A percentile compares a stretch with the other conserved stretches of the same genome.
Evolutionary conservation across 2,113 vertebrate species (phyloP).

Genomic region (Sarotherodon lohbergeri): DNA sequence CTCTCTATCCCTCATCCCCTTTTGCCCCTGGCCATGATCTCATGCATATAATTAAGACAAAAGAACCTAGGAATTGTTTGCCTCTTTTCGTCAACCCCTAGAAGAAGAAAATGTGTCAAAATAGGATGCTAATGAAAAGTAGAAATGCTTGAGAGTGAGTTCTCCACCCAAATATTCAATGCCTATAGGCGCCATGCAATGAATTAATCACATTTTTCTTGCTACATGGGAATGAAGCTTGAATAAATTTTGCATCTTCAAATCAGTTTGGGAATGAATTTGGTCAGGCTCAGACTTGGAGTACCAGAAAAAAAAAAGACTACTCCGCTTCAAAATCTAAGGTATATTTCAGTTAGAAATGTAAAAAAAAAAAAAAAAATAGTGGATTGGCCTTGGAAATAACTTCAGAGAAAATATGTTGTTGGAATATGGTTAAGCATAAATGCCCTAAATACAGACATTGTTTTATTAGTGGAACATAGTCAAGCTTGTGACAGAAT

Average conservation of each 20-base stretch:
- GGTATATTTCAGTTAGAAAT: neutral
- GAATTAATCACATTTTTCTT: slow-evolving; percentile 39
- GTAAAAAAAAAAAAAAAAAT: neutral
- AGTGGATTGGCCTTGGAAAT: neutral
- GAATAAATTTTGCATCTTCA: slow-evolving; percentile 45
- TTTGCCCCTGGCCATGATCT: slow-evolving; percentile 43
- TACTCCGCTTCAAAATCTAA: neutral
- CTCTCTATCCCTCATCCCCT: slow-evolving; percentile 12
- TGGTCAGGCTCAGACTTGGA: neutral
- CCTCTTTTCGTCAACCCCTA: slow-evolving; percentile 39
- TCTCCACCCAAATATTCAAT: slow-evolving; percentile 26
- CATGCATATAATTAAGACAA: slow-evolving; percentile 68
- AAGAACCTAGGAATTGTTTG: slow-evolving; percentile 48
- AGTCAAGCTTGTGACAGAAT: slow-evolving; percentile 2
- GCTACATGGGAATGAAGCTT: slow-evolving; percentile 6
- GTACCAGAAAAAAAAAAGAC: neutral
- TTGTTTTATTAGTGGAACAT: slow-evolving; percentile 15
- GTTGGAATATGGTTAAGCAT: slow-evolving; percentile 1
- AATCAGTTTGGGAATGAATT: slow-evolving; percentile 16
- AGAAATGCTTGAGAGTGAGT: slow-evolving; percentile 46
- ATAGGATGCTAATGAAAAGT: slow-evolving; percentile 62
- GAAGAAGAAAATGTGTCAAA: slow-evolving; percentile 54
- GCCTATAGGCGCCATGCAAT: slow-evolving; percentile 31
- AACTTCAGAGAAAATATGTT: neutral
- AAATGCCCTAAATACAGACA: slow-evolving; percentile 14